phyloP scores from a whole-genome alignment of 2,888 invertebrate species.

The Campoletis raptor region DNA sequence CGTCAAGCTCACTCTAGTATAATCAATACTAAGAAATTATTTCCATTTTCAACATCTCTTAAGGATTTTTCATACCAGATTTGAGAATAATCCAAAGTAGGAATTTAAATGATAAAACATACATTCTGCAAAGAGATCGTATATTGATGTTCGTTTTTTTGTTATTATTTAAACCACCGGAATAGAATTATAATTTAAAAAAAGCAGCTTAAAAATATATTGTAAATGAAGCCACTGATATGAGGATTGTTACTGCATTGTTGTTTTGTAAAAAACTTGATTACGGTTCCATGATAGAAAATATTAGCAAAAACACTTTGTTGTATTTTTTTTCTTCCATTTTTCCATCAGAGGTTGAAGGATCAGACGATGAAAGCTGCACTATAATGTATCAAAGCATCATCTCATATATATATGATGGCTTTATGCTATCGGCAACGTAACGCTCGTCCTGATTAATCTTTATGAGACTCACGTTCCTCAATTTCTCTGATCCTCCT shows the following conservation, averaged over 20 bases:
- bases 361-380: slow-evolving; percentile 21
- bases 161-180: no score
- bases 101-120: not conserved
- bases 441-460: slow-evolving; percentile 73
- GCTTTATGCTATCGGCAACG: slow-evolving; percentile 34
- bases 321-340: not conserved
- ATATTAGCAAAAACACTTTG: not conserved
- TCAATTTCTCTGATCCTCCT: slow-evolving; percentile 65
- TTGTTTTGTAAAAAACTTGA: not conserved
- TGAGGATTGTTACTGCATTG: no score
- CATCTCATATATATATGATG: not conserved
- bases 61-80: not conserved
- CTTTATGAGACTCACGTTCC: slow-evolving; percentile 78
- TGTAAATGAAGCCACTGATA: no score
- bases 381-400: not conserved
- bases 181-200: no score
- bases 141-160: no score
- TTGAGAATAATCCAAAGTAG: not conserved
- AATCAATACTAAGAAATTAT: slow-evolving; percentile 18
- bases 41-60: not conserved
- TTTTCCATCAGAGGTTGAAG: slow-evolving; percentile 27
- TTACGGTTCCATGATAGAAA: not conserved
- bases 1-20: slow-evolving; percentile 8
- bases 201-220: no score
- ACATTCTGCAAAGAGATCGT: no score